Base-by-base conservation (phyloP, 2,113 vertebrate genomes). In the Kryptolebias marmoratus region DNA sequence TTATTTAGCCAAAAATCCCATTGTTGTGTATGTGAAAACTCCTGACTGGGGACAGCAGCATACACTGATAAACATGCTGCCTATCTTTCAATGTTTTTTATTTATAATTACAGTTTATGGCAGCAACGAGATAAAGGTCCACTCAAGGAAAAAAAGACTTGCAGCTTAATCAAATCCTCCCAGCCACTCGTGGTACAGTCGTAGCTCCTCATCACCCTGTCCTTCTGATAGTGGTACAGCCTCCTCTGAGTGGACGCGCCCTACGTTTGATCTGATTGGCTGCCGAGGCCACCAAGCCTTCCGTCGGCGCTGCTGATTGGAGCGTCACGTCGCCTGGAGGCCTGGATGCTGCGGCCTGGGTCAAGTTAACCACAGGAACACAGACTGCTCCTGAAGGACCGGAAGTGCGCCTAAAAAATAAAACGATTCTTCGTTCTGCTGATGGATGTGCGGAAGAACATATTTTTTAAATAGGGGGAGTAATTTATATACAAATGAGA, bases 301-400 rank as follows among this genome's bases (percentile, higher is more conserved):
- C 56, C n/a, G 4, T 28, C 74, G 9, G 52, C 15, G 61, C 64
- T 0, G 80, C 75, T 88, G 91, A 93, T 94, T 93, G 93, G 92
- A 44, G 63, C 58, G 27, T 73, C 10, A 1, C 63, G 5, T 63
- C 69, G 65, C 86, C 79, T 18, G 73, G 22, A 69, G 14, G 62
- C 80, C 64, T 84, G 87, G 90, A 90, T 89, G 90, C 90, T 87
- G 88, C 53, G 56, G 50, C 56, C 30, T 5, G 50, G 55, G 4
- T 55, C 70, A 81, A 73, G 61, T 1, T 32, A 3, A 4, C 14
- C 14, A 42, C 0, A 39, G 12, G 22, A 6, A 45, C 2, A 3
- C 1, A 9, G n/a, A 11, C 0, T 2, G 1, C 0, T 2, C 36
- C 73, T 2, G 77, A 75, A 82, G 80, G 3, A 8, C 0, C 1